Evolutionary conservation across 2,113 vertebrate species (phyloP).

Genomic region (Ageneiosus marmoratus): DNA sequence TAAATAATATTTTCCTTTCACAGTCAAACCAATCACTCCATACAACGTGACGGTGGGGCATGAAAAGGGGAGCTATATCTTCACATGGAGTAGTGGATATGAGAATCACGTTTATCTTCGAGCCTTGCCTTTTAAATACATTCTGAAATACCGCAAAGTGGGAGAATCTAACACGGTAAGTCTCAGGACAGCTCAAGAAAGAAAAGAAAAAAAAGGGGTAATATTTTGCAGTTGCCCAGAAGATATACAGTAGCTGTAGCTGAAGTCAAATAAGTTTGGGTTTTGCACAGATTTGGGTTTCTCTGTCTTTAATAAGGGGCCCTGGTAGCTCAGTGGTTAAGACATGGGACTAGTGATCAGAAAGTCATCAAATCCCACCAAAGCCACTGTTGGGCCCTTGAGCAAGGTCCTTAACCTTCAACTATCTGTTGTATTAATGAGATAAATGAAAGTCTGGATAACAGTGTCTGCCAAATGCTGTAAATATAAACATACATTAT

Average conservation of each 20-base stretch:
- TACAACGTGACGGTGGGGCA: conserved; percentile 16
- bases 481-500: not conserved
- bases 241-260: too few relatives aligned
- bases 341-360: too few relatives aligned
- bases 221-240: conserved; percentile 2
- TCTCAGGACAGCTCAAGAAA: not conserved
- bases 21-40: conserved; percentile 63
- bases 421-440: too few relatives aligned
- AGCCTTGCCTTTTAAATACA: not conserved
- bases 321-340: too few relatives aligned
- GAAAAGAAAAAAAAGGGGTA: not conserved
- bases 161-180: conserved; percentile 22
- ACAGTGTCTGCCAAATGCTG: too few relatives aligned
- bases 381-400: too few relatives aligned
- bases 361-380: too few relatives aligned
- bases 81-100: conserved; percentile 60
- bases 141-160: conserved; percentile 41
- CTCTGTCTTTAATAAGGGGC: too few relatives aligned
- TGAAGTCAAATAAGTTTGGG: not conserved
- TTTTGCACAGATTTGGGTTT: not conserved
- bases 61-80: conserved; percentile 19
- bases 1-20: conserved; percentile 4
- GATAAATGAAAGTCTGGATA: too few relatives aligned
- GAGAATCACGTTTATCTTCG: rapidly evolving
- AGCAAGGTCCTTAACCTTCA: too few relatives aligned